These are phyloP conservation scores for Zelostemma sp. DNA, from an alignment of 1,140 invertebrate species.

Conservation along the genomic window DNA sequence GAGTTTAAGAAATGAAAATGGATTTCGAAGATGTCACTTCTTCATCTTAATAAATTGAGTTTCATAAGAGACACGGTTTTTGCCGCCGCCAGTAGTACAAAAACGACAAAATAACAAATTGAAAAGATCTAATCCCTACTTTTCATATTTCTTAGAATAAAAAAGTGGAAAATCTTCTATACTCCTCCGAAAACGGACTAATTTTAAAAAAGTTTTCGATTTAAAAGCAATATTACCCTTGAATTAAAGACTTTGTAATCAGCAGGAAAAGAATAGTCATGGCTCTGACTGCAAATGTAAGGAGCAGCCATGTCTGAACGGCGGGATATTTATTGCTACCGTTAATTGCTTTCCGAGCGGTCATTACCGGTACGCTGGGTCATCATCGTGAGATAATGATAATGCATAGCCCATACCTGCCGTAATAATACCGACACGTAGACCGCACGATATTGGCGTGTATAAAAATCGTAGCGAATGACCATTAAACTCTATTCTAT, in stretches of 20 bases:
- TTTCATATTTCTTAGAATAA: too few species aligned
- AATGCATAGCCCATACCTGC: constrained; percentile 19
- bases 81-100: too few species aligned
- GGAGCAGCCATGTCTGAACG: constrained; percentile 7
- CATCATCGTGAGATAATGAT: constrained; percentile 18
- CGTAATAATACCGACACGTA: constrained; percentile 14
- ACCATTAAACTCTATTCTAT: neutral
- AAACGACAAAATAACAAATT: too few species aligned
- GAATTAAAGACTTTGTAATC: constrained; percentile 8
- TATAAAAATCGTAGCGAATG: neutral
- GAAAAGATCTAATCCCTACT: too few species aligned
- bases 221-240: neutral
- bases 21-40: neutral
- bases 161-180: too few species aligned
- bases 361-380: constrained; percentile 24
- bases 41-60: constrained; percentile 28
- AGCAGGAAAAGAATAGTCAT: too few species aligned
- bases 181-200: too few species aligned
- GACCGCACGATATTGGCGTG: constrained; percentile 13
- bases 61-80: constrained; percentile 16
- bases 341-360: constrained; percentile 18
- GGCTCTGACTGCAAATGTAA: too few species aligned
- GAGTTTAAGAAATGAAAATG: constrained; percentile 14
- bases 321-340: constrained; percentile 22
- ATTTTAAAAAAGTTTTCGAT: too few species aligned